A percentile compares a stretch with the other conserved stretches of the same genome.
Evolutionary conservation across 2,888 invertebrate genomes (phyloP).

Genomic region (Apamea monoglypha): DNA sequence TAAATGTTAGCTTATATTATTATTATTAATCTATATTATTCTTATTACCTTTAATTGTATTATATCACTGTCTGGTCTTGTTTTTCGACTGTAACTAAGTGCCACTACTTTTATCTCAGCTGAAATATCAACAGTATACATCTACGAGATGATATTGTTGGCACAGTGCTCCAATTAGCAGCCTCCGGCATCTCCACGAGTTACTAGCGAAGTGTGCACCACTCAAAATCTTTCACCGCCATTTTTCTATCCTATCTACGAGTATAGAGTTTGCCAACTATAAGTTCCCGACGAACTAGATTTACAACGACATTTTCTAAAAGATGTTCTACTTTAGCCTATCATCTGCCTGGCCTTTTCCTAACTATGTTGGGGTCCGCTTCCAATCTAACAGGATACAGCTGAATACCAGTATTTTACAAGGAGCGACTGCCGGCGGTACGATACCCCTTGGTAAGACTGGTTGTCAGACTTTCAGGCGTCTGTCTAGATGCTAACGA

Average conservation of each 20-base stretch:
- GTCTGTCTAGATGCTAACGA: too few species aligned
- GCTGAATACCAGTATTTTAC: background rate
- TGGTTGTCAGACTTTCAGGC: background rate
- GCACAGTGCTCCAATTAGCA: slow-evolving; percentile 38
- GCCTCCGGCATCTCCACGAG: slow-evolving; percentile 2
- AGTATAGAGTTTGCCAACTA: background rate
- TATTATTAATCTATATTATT: background rate
- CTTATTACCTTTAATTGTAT: too few species aligned
- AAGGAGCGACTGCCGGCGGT: too few species aligned
- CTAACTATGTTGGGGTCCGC: too few species aligned
- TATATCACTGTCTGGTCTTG: background rate
- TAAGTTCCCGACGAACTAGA: background rate
- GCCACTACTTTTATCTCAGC: background rate
- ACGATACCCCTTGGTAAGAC: background rate
- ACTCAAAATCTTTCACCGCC: slow-evolving; percentile 11
- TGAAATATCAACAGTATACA: slow-evolving; percentile 4
- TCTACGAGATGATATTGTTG: slow-evolving; percentile 14
- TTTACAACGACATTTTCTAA: background rate
- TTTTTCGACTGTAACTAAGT: background rate
- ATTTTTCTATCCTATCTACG: background rate
- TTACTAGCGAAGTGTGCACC: slow-evolving; percentile 40
- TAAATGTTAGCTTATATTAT: too few species aligned
- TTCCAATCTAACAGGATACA: too few species aligned
- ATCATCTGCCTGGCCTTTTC: background rate
- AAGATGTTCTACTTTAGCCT: background rate